Evolutionary conservation across 2,888 invertebrate species (phyloP).

Genomic region (Molanna angustata): DNA sequence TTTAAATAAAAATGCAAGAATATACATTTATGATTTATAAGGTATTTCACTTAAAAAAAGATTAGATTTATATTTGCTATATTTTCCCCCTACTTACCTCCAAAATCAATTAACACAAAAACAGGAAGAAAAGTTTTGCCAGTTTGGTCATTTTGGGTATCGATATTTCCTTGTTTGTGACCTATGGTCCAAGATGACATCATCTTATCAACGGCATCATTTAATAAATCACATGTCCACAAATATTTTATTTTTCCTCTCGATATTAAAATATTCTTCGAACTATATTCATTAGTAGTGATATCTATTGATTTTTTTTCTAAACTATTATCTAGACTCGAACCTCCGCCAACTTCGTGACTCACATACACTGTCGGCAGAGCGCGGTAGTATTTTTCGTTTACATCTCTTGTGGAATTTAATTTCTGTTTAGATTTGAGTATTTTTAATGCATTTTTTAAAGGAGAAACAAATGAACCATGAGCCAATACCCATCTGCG

Average conservation of each 20-base stretch:
- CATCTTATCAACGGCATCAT: slow-evolving; percentile 49
- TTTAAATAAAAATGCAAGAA: no score
- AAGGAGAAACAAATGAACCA: slow-evolving; percentile 20
- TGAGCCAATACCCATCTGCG: slow-evolving; percentile 25
- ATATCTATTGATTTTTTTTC: background rate
- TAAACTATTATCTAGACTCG: background rate
- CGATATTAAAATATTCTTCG: slow-evolving; percentile 1
- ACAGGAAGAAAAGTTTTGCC: slow-evolving; percentile 51
- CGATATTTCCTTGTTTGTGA: slow-evolving; percentile 46
- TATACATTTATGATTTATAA: no score
- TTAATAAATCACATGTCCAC: slow-evolving; percentile 56
- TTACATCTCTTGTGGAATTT: background rate
- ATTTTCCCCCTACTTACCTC: slow-evolving; percentile 23
- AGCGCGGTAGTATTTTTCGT: slow-evolving; percentile 1
- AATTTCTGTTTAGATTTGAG: slow-evolving; percentile 3
- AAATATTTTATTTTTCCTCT: slow-evolving; percentile 34
- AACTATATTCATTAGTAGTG: background rate
- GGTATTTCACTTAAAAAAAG: no score
- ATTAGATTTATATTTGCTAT: no score
- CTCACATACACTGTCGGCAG: slow-evolving; percentile 20
- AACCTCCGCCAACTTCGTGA: slow-evolving; percentile 3
- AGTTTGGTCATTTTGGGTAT: slow-evolving; percentile 44
- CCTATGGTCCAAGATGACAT: slow-evolving; percentile 56
- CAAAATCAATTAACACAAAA: slow-evolving; percentile 53
- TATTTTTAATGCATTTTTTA: slow-evolving; percentile 14